A percentile compares a stretch with the other conserved stretches of the same genome.
Conservation (phyloP, 2,797 vertebrate species). For the Smutsia temminckii region DNA sequence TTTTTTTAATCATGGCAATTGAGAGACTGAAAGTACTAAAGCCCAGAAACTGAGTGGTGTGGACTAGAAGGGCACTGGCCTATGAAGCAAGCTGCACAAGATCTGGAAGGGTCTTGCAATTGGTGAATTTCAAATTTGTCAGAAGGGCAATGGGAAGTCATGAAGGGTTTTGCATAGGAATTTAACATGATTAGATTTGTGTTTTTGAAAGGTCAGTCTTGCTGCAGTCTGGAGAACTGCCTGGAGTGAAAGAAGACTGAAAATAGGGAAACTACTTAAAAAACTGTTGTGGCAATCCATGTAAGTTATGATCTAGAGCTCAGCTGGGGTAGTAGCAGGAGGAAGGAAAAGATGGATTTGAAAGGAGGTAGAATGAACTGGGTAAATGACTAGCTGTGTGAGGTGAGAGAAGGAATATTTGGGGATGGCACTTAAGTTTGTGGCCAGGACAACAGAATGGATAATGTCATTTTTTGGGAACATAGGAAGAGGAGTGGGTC, state of each 20-base stretch:
- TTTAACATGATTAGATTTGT: constrained; percentile 31
- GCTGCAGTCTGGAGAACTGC: not conserved
- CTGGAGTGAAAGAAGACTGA: constrained; percentile 5
- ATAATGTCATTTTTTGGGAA: not conserved
- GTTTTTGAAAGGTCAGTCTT: constrained; percentile 44
- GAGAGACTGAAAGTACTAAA: not conserved
- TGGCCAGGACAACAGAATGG: not conserved
- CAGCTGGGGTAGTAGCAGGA: not conserved
- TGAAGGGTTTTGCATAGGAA: not conserved
- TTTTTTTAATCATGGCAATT: not conserved
- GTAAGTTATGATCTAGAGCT: not conserved
- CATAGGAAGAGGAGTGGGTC: not conserved
- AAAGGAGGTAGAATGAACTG: not conserved
- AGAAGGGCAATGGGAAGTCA: not conserved
- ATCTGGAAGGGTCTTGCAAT: not conserved
- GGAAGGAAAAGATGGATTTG: not conserved
- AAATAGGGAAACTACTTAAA: constrained; percentile 17
- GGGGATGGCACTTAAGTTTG: not conserved
- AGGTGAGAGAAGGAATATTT: not conserved
- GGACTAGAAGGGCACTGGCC: not conserved
- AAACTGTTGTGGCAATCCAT: not conserved
- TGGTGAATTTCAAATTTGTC: not conserved
- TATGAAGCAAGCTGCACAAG: not conserved
- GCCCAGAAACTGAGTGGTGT: not conserved
- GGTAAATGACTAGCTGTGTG: not conserved